A percentile compares a stretch with the other conserved stretches of the same genome.
phyloP scores from a whole-genome alignment of 2,113 vertebrate genomes.

The Scytalopus superciliaris region DNA sequence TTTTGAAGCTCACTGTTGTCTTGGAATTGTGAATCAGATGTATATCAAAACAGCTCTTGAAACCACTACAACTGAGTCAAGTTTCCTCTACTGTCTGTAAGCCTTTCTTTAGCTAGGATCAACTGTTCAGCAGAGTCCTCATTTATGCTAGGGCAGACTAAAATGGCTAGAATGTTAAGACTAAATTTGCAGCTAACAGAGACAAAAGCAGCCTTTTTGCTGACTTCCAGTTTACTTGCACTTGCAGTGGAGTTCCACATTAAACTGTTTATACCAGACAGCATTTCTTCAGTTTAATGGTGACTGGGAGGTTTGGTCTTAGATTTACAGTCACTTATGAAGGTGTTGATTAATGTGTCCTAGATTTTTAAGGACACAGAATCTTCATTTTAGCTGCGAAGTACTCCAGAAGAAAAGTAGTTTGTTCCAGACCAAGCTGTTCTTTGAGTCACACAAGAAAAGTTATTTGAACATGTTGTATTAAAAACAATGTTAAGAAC shows the following conservation, averaged over 20 bases:
- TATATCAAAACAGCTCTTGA: not conserved
- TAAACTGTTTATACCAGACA: not conserved
- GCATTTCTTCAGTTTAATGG: not conserved
- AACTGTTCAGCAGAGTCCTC: not conserved
- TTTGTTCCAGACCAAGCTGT: not conserved
- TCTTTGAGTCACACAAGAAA: not conserved
- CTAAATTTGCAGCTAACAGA: not conserved
- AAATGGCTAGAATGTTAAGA: not conserved
- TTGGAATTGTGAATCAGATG: not conserved
- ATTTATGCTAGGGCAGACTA: not conserved
- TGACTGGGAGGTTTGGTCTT: not conserved
- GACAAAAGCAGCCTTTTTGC: not conserved
- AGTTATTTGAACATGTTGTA: not conserved
- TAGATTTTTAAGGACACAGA: not conserved
- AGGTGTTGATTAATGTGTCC: not conserved
- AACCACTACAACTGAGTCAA: not conserved
- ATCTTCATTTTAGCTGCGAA: not conserved
- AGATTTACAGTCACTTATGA: not conserved
- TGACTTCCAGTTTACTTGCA: not conserved
- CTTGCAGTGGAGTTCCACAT: not conserved
- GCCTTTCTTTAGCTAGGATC: not conserved
- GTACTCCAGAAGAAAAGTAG: not conserved
- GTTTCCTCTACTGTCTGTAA: not conserved
- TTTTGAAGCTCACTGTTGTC: not conserved
- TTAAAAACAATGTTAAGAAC: not conserved